Conservation (phyloP, 2,888 invertebrate species). For the Lasioglossum oenotherae region DNA sequence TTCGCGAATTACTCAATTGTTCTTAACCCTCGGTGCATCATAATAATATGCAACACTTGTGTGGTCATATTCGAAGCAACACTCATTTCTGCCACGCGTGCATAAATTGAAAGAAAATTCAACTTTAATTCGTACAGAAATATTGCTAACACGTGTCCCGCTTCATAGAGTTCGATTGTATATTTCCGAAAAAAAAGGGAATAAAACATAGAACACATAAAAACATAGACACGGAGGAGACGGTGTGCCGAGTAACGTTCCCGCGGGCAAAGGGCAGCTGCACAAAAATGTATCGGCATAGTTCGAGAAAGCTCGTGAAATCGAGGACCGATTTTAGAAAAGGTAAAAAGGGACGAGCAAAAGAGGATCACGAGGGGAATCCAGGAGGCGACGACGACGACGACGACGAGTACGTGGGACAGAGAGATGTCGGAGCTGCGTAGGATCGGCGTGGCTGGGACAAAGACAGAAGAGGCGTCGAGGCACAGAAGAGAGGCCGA, state of each 20-base stretch:
- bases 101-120: no score
- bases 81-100: no score
- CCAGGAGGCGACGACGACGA: neutral
- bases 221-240: neutral
- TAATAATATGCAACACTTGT: neutral
- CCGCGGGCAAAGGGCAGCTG: neutral
- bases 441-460: slow-evolving; percentile 10
- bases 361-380: slow-evolving; percentile 37
- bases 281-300: neutral
- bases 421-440: slow-evolving; percentile 30
- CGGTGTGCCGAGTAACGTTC: neutral
- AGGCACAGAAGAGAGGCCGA: slow-evolving; percentile 58
- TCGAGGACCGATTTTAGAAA: slow-evolving; percentile 6
- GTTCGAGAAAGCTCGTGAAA: neutral
- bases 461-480: slow-evolving; percentile 42
- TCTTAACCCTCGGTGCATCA: neutral
- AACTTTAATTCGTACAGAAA: no score
- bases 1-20: neutral
- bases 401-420: slow-evolving; percentile 21
- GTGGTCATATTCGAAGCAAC: no score
- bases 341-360: slow-evolving; percentile 29
- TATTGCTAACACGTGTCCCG: no score
- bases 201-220: no score
- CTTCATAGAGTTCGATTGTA: no score
- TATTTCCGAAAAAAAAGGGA: no score